phyloP scores from a whole-genome alignment of 2,888 invertebrate species.

The Lepidonotus clava region DNA sequence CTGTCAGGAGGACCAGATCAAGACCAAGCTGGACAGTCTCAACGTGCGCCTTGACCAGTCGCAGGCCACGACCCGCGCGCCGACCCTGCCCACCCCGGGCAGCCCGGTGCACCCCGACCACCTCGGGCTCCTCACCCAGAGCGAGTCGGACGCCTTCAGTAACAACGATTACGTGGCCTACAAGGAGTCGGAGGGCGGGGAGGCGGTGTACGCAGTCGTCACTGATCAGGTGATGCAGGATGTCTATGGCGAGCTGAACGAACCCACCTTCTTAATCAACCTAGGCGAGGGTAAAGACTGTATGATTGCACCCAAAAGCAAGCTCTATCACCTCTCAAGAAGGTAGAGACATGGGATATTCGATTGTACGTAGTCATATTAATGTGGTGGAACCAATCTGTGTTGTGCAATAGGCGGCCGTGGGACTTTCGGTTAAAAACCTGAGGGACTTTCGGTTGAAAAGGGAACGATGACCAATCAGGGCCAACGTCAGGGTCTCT shows the following conservation, averaged over 20 bases:
- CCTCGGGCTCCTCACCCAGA: not conserved
- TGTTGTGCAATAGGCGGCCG: too few species aligned
- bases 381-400: too few species aligned
- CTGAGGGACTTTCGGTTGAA: too few species aligned
- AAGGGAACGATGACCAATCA: too few species aligned
- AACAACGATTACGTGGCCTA: slow-evolving; percentile 61
- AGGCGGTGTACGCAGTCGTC: slow-evolving; percentile 1
- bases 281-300: slow-evolving; percentile 18
- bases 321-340: not conserved
- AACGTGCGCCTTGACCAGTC: slow-evolving; percentile 60
- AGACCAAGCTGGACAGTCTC: slow-evolving; percentile 59
- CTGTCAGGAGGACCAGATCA: slow-evolving; percentile 57
- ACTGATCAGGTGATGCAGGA: not conserved
- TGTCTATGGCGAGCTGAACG: not conserved
- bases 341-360: too few species aligned
- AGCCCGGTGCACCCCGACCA: slow-evolving; percentile 54
- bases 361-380: too few species aligned
- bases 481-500: too few species aligned
- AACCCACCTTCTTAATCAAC: not conserved
- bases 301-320: not conserved
- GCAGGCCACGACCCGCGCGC: not conserved
- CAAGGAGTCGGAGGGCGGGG: not conserved
- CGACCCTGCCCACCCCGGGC: slow-evolving; percentile 60
- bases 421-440: too few species aligned
- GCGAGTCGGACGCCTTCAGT: slow-evolving; percentile 16